phyloP scores from a whole-genome alignment of 2,888 invertebrate genomes.

The Bimastos eiseni region DNA sequence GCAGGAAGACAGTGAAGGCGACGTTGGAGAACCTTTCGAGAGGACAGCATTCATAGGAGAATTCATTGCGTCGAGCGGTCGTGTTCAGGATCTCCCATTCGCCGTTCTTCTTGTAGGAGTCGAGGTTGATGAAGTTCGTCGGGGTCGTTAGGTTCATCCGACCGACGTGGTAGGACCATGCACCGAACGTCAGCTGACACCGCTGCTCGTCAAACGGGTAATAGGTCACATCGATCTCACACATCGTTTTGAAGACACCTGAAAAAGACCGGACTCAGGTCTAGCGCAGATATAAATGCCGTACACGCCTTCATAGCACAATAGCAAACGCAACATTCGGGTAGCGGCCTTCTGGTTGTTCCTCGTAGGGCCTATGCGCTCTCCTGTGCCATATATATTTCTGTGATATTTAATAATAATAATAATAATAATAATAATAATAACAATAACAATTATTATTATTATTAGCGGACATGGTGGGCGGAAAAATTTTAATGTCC shows the following conservation, averaged over 20 bases:
- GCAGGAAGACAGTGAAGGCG: slow-evolving; percentile 39
- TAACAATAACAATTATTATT: too few species aligned
- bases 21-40: slow-evolving; percentile 40
- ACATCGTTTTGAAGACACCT: slow-evolving; percentile 46
- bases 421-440: too few species aligned
- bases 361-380: too few species aligned
- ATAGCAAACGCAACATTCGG: too few species aligned
- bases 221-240: slow-evolving; percentile 48
- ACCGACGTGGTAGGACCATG: slow-evolving; percentile 46
- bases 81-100: slow-evolving; percentile 44
- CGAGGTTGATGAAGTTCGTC: slow-evolving; percentile 41
- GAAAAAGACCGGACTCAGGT: background rate
- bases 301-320: background rate
- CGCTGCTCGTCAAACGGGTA: slow-evolving; percentile 47
- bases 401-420: too few species aligned
- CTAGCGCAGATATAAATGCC: background rate
- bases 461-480: too few species aligned
- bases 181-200: slow-evolving; percentile 44
- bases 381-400: too few species aligned
- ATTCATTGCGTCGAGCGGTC: slow-evolving; percentile 41
- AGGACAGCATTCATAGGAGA: slow-evolving; percentile 46
- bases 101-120: slow-evolving; percentile 45
- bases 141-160: slow-evolving; percentile 46
- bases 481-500: too few species aligned
- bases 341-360: too few species aligned